These are phyloP conservation scores for Atta colombica DNA, from an alignment of 1,140 invertebrate genomes.

Conservation along the genomic window DNA sequence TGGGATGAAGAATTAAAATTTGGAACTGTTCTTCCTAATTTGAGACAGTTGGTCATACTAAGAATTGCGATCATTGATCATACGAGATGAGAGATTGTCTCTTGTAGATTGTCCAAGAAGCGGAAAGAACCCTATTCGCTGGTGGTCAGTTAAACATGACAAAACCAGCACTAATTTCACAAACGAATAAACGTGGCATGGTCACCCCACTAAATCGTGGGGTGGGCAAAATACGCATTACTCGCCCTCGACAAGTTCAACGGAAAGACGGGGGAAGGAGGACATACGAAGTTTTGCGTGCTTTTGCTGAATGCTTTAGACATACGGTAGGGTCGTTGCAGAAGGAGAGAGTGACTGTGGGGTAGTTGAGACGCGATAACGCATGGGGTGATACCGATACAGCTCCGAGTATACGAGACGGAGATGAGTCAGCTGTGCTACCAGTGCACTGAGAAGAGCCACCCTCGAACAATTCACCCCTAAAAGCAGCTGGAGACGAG, in stretches of 20 bases:
- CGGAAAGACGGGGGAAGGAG: constrained; percentile 73
- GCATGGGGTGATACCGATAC: constrained; percentile 84
- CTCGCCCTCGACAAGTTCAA: constrained; percentile 60
- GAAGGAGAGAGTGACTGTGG: constrained; percentile 61
- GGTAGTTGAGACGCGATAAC: constrained; percentile 77
- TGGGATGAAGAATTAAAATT: too few species aligned
- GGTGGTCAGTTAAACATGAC: constrained; percentile 82
- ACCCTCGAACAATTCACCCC: constrained; percentile 55
- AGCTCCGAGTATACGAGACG: constrained; percentile 67
- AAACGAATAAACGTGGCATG: constrained; percentile 84
- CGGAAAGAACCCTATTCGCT: constrained; percentile 31
- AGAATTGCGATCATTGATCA: neutral
- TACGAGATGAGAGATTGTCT: constrained; percentile 31
- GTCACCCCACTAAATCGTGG: constrained; percentile 48
- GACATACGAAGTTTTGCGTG: constrained; percentile 45
- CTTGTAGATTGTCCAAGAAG: constrained; percentile 28
- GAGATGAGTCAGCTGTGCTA: constrained; percentile 80
- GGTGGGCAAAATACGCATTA: constrained; percentile 57
- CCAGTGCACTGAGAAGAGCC: constrained; percentile 33
- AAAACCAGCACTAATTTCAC: constrained; percentile 87
- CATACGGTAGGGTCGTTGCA: constrained; percentile 75
- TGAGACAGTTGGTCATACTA: too few species aligned
- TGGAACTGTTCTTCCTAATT: too few species aligned
- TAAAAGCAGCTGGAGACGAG: constrained; percentile 16
- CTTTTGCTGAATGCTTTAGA: constrained; percentile 71